A percentile compares a stretch with the other conserved stretches of the same genome.
phyloP scores from a whole-genome alignment of 1,140 invertebrate species.

The Cyclargus thomasi region DNA sequence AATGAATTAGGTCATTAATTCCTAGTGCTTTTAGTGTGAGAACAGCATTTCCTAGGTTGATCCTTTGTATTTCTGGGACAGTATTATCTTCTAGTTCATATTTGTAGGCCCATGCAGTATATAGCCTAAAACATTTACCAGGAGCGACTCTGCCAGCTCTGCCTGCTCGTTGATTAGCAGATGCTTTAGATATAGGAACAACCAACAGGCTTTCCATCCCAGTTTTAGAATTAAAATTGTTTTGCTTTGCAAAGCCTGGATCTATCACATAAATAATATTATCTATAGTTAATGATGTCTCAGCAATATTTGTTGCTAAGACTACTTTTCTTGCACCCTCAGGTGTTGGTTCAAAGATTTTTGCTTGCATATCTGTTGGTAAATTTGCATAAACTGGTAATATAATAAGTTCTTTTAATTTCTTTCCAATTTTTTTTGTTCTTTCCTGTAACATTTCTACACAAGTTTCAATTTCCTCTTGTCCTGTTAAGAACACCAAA shows the following conservation, averaged over 20 bases:
- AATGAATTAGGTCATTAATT: slow-evolving; percentile 98
- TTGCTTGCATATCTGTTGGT: slow-evolving; percentile 98
- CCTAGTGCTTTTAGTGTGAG: slow-evolving; percentile 97
- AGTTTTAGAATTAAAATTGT: slow-evolving; percentile 98
- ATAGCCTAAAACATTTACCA: slow-evolving; percentile 98
- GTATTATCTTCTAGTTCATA: slow-evolving; percentile 99
- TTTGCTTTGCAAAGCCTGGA: slow-evolving; percentile 99
- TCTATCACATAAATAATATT: slow-evolving; percentile 99
- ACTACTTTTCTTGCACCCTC: slow-evolving; percentile 96
- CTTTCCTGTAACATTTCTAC: slow-evolving; percentile 95
- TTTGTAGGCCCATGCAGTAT: slow-evolving; percentile 97
- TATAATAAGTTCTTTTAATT: slow-evolving; percentile 94
- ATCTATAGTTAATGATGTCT: slow-evolving; percentile 99
- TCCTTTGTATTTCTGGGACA: slow-evolving; percentile 97
- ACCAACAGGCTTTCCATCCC: slow-evolving; percentile 99
- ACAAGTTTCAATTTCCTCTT: slow-evolving; percentile 97
- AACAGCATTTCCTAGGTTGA: slow-evolving; percentile 98
- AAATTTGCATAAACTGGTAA: slow-evolving; percentile 98
- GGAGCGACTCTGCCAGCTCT: slow-evolving; percentile 94
- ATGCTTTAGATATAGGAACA: slow-evolving; percentile 98
- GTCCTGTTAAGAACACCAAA: slow-evolving; percentile 97
- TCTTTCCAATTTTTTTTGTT: slow-evolving; percentile 91
- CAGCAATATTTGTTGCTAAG: slow-evolving; percentile 98
- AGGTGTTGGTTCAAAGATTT: slow-evolving; percentile 97
- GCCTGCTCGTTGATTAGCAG: slow-evolving; percentile 95